Base-by-base conservation (phyloP, 2,113 vertebrate species). In the Axis porcinus region DNA sequence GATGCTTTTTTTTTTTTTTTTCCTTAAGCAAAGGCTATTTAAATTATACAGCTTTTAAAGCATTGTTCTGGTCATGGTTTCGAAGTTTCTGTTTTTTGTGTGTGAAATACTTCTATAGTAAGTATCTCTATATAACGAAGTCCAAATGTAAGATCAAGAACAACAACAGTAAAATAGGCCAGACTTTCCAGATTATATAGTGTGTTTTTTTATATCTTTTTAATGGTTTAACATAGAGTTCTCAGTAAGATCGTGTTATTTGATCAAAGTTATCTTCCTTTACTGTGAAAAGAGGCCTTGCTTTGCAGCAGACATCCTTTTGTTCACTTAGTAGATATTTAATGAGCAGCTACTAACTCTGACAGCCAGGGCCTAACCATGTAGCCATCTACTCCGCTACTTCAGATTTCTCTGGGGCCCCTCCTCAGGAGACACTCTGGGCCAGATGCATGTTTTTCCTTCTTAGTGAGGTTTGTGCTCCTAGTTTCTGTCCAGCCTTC, bases 21-120 rank as follows among this genome's bases (percentile, higher is more conserved):
- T 96, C 0, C 15, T 79, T 97, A 93, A 95, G 23, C 67, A 74
- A 97, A 97, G 76, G 21, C 15, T 47, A 55, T 91, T 94, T 86
- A 28, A 90, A 45, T 95, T 92, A 70, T 47, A 92, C 70, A 94
- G 33, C 16, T 97, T 98, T 97, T 6, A 96, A 90, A 52, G 54
- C 97, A 87, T 98, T 81, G 28, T 94, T 95, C 5, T 60, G 55
- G 50, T 97, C 86, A 76, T 62, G 85, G 40, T 45, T 55, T 89
- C 97, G 50, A 86, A 95, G 11, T 64, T 95, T 92, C 94, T 85
- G 91, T 45, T 96, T 98, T 93, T 58, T 97, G 95, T 93, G 64
- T 84, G 28, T 91, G 74, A 97, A 98, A 97, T 58, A 88, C 30
- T 91, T 95, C 47, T 93, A 33, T 96, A 82, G 5, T 89, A 27